These are phyloP conservation scores for Drosophila kanapiae DNA, from an alignment of 1,140 invertebrate genomes.

Conservation along the genomic window DNA sequence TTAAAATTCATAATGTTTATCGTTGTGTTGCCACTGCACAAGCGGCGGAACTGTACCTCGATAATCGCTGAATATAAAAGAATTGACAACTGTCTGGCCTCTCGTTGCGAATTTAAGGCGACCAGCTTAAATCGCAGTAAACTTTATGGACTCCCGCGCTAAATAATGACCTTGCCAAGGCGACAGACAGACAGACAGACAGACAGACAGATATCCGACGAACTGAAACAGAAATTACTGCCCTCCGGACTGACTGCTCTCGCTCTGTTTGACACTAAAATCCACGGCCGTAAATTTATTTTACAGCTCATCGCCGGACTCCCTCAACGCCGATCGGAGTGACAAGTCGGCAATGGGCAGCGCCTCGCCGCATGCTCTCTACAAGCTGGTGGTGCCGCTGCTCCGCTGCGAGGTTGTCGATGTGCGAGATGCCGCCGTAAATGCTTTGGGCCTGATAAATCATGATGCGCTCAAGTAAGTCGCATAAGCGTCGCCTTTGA, in stretches of 20 bases:
- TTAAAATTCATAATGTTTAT: constrained; percentile 77
- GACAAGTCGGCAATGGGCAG: constrained; percentile 88
- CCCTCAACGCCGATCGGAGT: constrained; percentile 91
- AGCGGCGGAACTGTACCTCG: constrained; percentile 6
- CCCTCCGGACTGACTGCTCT: constrained; percentile 19
- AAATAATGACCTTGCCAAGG: constrained; percentile 44
- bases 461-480: constrained; percentile 95
- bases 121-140: constrained; percentile 41
- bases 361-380: constrained; percentile 92
- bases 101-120: constrained; percentile 3
- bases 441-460: constrained; percentile 97
- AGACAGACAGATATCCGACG: constrained; percentile 3
- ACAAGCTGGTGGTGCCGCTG: constrained; percentile 96
- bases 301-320: constrained; percentile 93
- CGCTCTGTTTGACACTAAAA: constrained; percentile 63
- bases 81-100: background rate
- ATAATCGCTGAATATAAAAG: constrained; percentile 3
- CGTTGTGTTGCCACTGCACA: constrained; percentile 1
- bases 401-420: constrained; percentile 96
- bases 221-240: constrained; percentile 46
- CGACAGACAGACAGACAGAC: constrained; percentile 6
- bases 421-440: constrained; percentile 96
- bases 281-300: constrained; percentile 72
- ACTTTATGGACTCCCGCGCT: constrained; percentile 37
- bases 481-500: background rate